Conservation (phyloP, 2,113 vertebrate genomes). For the Gila orcuttii region DNA sequence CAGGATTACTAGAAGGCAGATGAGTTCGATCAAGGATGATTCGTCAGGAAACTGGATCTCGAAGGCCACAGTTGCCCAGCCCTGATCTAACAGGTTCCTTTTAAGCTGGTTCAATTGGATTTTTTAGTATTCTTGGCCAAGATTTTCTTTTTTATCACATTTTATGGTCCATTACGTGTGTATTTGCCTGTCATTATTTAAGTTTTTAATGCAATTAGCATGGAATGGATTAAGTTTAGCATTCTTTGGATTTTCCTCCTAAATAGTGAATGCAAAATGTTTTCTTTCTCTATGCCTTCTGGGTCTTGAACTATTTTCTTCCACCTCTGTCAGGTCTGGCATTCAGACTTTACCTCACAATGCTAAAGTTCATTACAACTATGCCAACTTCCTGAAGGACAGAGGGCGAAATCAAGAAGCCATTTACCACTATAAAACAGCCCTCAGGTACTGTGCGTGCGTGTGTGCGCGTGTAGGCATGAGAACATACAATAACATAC, state of each 20-base stretch:
- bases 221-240: background rate
- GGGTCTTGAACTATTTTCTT: background rate
- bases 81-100: too few relatives aligned
- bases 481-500: background rate
- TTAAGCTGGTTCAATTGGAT: too few relatives aligned
- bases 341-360: slow-evolving; percentile 96
- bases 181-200: background rate
- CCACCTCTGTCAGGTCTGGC: slow-evolving; percentile 82
- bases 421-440: slow-evolving; percentile 90
- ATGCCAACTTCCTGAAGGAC: slow-evolving; percentile 97
- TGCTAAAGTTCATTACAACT: slow-evolving; percentile 99
- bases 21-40: too few relatives aligned
- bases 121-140: too few relatives aligned
- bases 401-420: slow-evolving; percentile 84
- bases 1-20: too few relatives aligned
- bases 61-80: too few relatives aligned
- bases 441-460: slow-evolving; percentile 73
- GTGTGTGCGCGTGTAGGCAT: background rate
- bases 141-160: too few relatives aligned
- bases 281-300: background rate
- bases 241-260: background rate
- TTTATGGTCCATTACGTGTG: too few relatives aligned
- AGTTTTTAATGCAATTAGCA: background rate
- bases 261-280: background rate
- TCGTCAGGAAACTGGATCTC: too few relatives aligned